Percentiles rank a stretch among this genome's conserved stretches.
Conservation (phyloP, 92 coral and sea anemone species). For the Umimayanthus kanabou region DNA sequence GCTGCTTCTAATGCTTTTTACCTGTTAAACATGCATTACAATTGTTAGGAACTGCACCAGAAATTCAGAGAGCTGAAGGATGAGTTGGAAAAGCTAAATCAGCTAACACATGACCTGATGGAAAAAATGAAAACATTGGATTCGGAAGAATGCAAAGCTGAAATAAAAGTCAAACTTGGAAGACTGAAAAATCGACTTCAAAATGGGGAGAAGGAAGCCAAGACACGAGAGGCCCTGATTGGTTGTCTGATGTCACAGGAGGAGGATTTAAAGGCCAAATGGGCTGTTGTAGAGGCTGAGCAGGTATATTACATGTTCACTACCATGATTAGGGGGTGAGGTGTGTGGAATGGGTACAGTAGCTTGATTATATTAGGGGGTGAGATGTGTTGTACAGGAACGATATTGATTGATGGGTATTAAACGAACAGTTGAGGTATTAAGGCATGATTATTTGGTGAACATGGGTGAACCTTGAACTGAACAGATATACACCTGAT, state of each 20-base stretch:
- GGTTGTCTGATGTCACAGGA: conserved; percentile 67
- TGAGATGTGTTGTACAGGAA: too few relatives aligned
- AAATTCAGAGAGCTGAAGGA: conserved; percentile 26
- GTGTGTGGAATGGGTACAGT: too few relatives aligned
- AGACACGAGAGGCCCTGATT: conserved; percentile 71
- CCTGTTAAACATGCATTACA: too few relatives aligned
- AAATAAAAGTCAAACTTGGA: conserved; percentile 48
- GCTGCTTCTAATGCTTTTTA: too few relatives aligned
- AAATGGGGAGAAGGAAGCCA: conserved; percentile 54
- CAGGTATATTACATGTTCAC: conserved; percentile 51
- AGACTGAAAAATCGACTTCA: conserved; percentile 35
- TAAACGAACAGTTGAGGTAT: too few relatives aligned
- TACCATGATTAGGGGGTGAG: too few relatives aligned
- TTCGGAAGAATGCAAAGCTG: conserved; percentile 45
- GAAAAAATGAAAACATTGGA: conserved; percentile 39
- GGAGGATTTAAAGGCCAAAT: conserved; percentile 60
- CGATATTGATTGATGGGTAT: too few relatives aligned
- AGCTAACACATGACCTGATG: conserved; percentile 4
- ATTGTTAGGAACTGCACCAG: conserved; percentile 25
- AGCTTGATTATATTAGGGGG: too few relatives aligned
- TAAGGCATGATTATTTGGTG: too few relatives aligned
- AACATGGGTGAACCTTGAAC: too few relatives aligned
- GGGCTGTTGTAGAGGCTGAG: conserved; percentile 67
- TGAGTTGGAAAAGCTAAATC: conserved; percentile 23
- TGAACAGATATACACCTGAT: too few relatives aligned